These are phyloP conservation scores for Lagopus muta DNA, from an alignment of 2,113 vertebrate species.

Conservation along the genomic window DNA sequence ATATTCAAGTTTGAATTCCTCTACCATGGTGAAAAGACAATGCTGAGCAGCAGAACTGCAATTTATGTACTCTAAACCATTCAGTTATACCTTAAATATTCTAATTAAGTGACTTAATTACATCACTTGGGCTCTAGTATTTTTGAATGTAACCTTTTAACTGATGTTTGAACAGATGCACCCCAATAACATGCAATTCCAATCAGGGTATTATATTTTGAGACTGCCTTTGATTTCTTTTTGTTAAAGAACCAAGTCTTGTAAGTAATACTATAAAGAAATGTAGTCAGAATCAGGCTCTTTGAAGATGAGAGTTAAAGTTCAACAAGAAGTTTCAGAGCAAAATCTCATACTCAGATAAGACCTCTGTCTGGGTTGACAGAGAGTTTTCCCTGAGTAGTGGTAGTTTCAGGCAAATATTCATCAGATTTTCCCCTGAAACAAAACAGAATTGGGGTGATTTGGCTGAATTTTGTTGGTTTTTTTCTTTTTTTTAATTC, in stretches of 20 bases:
- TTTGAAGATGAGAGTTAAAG: neutral
- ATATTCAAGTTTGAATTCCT: neutral
- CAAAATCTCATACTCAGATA: neutral
- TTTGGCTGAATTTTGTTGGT: neutral
- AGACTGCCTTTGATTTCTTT: neutral
- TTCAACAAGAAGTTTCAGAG: conserved; percentile 11
- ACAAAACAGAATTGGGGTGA: neutral
- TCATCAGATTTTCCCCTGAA: neutral
- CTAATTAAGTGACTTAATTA: neutral
- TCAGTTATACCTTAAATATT: neutral
- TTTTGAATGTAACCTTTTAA: neutral
- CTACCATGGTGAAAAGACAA: neutral
- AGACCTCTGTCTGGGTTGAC: neutral
- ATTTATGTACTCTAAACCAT: neutral
- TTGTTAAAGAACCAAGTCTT: neutral
- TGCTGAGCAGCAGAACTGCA: neutral
- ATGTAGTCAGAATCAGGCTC: neutral
- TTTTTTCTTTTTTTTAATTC: neutral
- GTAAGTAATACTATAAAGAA: neutral
- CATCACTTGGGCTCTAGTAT: neutral
- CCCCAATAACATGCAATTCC: neutral
- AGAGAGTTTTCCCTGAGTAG: neutral
- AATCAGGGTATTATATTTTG: neutral
- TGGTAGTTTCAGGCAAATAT: neutral
- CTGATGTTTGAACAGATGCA: neutral